These are phyloP conservation scores for Chloroceryle amazona DNA, from an alignment of 2,797 vertebrate species.

Conservation along the genomic window DNA sequence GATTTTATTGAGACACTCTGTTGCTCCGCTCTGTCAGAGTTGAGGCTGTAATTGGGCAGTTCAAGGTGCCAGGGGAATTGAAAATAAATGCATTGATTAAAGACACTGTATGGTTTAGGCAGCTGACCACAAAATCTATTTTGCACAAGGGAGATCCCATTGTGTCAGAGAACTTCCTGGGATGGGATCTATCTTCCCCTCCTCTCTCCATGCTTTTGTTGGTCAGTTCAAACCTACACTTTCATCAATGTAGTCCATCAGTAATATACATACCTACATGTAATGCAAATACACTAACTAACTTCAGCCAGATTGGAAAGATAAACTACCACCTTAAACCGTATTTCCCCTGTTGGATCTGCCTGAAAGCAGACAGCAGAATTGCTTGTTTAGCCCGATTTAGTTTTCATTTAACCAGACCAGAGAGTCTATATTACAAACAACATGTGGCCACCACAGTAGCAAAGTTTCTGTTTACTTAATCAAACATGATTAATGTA, in stretches of 20 bases:
- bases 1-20: background rate
- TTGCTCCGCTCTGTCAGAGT: background rate
- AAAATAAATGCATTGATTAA: background rate
- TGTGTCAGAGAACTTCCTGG: background rate
- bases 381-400: conserved; percentile 29
- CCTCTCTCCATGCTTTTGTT: background rate
- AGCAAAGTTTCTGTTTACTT: background rate
- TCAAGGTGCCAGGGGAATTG: background rate
- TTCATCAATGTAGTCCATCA: background rate
- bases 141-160: background rate
- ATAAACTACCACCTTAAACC: background rate
- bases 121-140: background rate
- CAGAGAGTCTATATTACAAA: background rate
- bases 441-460: background rate
- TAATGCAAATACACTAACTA: background rate
- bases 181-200: background rate
- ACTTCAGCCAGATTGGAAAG: background rate
- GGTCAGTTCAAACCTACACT: background rate
- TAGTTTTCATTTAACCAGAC: conserved; percentile 32
- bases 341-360: background rate
- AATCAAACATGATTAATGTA: conserved; percentile 59
- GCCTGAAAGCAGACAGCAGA: conserved; percentile 19
- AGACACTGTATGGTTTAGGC: background rate
- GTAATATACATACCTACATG: background rate
- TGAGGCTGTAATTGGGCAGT: background rate